Base-by-base conservation (phyloP, 2,888 invertebrate species). In the Phymatocera aterrima region DNA sequence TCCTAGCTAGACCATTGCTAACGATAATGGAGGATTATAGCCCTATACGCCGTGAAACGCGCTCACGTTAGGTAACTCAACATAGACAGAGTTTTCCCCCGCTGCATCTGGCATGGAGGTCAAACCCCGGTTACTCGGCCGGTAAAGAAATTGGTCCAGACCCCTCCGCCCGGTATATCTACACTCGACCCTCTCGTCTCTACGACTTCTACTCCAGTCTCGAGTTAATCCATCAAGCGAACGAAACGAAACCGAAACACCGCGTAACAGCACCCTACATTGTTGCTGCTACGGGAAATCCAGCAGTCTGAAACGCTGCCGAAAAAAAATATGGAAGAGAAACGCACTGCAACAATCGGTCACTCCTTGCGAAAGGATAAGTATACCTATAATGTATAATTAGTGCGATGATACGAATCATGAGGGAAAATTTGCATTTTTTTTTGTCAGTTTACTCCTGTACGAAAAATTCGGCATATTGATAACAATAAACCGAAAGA, bases 21-120 rank as follows among this genome's bases (percentile, higher is more conserved):
- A 84, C 88, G 88, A 89, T 90, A 90, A 89, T 89, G 87, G 87
- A 81, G 87, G 89, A 89, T 89, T 87, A 88, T n/a, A n/a, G n/a
- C n/a, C n/a, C n/a, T n/a, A n/a, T n/a, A n/a, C n/a, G n/a, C n/a
- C n/a, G n/a, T n/a, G n/a, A n/a, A n/a, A n/a, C n/a, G n/a, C n/a
- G n/a, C n/a, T n/a, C n/a, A 1, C 6, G 6, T 43, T 43, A 12
- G 43, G 12, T 43, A 43, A 43, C 12, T 43, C 12, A 43, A 43
- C 43, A 43, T 43, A 1, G 6, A 43, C 43, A 43, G 43, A 12
- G 43, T 43, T n/a, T n/a, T n/a, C n/a, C n/a, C n/a, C n/a, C n/a
- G n/a, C n/a, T n/a, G n/a, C n/a, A n/a, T n/a, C n/a, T n/a, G n/a
- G n/a, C n/a, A n/a, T n/a, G n/a, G n/a, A n/a, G n/a, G n/a, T n/a